Percentiles rank a stretch among this genome's conserved stretches.
Conservation (phyloP, 2,888 invertebrate species). For the Cataglyphis altisquamis region DNA sequence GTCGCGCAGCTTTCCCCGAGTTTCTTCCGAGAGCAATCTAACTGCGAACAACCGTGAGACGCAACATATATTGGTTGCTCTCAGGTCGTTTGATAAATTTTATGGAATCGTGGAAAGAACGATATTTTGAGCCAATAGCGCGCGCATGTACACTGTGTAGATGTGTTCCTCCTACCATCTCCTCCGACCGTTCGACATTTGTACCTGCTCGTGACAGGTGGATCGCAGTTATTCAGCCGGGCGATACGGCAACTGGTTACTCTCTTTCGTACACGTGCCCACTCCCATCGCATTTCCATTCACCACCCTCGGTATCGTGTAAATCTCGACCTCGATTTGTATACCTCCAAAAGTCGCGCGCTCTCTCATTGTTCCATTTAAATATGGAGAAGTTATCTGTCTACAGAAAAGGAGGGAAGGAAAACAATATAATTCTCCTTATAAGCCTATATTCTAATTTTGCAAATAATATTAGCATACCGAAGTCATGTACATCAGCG, state of each 20-base stretch:
- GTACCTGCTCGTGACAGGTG: constrained; percentile 81
- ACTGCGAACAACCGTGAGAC: constrained; percentile 42
- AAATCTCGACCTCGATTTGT: constrained; percentile 25
- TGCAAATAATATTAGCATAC: background rate
- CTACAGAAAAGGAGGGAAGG: too few species aligned
- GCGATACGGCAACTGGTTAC: constrained; percentile 74
- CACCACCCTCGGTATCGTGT: constrained; percentile 14
- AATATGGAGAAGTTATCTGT: background rate
- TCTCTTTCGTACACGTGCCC: constrained; percentile 61
- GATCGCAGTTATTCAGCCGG: constrained; percentile 79
- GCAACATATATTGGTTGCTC: constrained; percentile 38
- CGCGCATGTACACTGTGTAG: constrained; percentile 54
- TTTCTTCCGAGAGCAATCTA: constrained; percentile 46
- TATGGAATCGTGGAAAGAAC: constrained; percentile 80
- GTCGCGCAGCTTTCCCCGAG: constrained; percentile 20
- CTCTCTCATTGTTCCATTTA: background rate
- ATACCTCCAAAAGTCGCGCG: constrained; percentile 6
- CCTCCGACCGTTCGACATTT: constrained; percentile 70
- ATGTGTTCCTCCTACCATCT: constrained; percentile 59
- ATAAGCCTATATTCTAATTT: background rate
- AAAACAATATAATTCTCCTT: background rate
- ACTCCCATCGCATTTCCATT: constrained; percentile 34
- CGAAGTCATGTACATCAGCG: background rate
- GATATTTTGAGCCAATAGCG: constrained; percentile 79
- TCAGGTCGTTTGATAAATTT: constrained; percentile 81